Evolutionary conservation across 2,113 vertebrate species (phyloP).

Genomic region (Grammomys surdaster): DNA sequence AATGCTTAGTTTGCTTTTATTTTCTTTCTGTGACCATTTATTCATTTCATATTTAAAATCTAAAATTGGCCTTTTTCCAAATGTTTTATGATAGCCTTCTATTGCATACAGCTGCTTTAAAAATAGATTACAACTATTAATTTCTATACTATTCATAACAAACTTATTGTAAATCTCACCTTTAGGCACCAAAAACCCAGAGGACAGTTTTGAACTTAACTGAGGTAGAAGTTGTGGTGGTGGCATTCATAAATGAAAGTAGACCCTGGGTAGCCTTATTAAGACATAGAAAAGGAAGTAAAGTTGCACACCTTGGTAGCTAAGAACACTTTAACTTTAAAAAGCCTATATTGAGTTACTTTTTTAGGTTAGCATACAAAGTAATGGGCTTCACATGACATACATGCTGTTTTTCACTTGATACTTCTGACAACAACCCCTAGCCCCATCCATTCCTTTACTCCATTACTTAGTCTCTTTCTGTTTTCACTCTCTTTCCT

Average conservation of each 20-base stretch:
- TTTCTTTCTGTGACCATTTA: conserved; percentile 60
- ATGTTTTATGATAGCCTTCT: conserved; percentile 83
- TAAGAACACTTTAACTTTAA: conserved; percentile 22
- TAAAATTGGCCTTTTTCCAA: conserved; percentile 79
- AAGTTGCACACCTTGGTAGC: conserved; percentile 13
- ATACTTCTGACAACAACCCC: not conserved
- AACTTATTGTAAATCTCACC: conserved; percentile 75
- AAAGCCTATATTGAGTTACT: not conserved
- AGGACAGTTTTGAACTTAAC: conserved; percentile 84
- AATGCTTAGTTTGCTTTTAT: conserved; percentile 52
- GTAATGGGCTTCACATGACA: not conserved
- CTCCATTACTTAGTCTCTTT: not conserved
- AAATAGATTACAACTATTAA: conserved; percentile 80
- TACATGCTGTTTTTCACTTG: not conserved
- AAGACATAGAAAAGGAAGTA: conserved; percentile 74
- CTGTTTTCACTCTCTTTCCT: not conserved
- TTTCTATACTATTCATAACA: conserved; percentile 70
- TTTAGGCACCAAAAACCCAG: conserved; percentile 80
- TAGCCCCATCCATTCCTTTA: not conserved
- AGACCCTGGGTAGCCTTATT: conserved; percentile 71
- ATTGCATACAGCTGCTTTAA: conserved; percentile 71
- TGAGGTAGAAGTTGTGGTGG: conserved; percentile 85
- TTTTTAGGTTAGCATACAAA: not conserved
- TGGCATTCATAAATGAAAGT: conserved; percentile 77
- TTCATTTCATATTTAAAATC: conserved; percentile 82